Evolutionary conservation across 2,797 vertebrate species (phyloP).

Genomic region (Potorous gilbertii): DNA sequence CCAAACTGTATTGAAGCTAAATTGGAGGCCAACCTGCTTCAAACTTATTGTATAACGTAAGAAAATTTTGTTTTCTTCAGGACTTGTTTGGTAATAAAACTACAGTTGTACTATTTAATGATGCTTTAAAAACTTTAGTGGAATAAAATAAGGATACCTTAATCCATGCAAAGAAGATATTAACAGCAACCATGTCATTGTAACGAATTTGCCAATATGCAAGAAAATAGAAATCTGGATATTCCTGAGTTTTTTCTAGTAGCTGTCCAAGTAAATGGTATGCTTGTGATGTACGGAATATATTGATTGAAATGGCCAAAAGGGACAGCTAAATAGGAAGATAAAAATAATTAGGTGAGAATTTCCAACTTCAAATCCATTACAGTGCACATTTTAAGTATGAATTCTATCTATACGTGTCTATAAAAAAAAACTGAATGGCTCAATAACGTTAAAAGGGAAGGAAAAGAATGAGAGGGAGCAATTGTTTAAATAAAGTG

Average conservation of each 20-base stretch:
- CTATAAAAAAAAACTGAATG: constrained; percentile 48
- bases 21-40: not conserved
- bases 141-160: constrained; percentile 78
- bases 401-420: not conserved
- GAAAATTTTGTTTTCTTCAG: not conserved
- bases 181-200: constrained; percentile 81
- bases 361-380: constrained; percentile 40
- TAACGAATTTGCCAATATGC: constrained; percentile 80
- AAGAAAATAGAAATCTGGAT: constrained; percentile 83
- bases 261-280: constrained; percentile 77
- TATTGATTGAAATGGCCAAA: constrained; percentile 78
- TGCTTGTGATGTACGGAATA: constrained; percentile 69
- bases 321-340: constrained; percentile 76
- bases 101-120: not conserved
- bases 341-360: constrained; percentile 65
- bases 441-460: constrained; percentile 29
- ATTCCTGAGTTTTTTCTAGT: constrained; percentile 71
- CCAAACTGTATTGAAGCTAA: not conserved
- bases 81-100: not conserved
- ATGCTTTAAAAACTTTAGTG: not conserved
- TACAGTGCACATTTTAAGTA: not conserved
- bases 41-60: not conserved
- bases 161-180: constrained; percentile 83
- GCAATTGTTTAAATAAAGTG: constrained; percentile 8
- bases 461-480: not conserved